Base-by-base conservation (phyloP, 2,797 vertebrate species). In the Florisuga fusca region DNA sequence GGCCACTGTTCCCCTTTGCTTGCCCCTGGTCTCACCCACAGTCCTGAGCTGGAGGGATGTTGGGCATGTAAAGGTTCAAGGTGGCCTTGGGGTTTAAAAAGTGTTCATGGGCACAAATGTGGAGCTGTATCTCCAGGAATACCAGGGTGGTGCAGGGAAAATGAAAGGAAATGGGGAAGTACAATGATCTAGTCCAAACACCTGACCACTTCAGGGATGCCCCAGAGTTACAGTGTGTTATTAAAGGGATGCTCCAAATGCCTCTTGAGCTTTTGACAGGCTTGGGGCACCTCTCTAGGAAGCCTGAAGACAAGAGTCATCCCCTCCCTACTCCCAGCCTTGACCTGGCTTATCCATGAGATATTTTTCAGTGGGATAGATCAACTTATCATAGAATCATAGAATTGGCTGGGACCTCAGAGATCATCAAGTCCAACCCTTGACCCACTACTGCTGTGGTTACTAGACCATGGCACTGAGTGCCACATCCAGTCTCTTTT, bases 21-120 rank as follows among this genome's bases (percentile, higher is more conserved):
- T 38, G 31, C 4, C 10, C 29, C 1, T 1, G 11, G 21, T 12
- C 12, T 87, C 2, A 7, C 53, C 12, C 41, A 19, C 9, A 31
- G 50, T 19, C 34, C 48, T 71, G 43, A 46, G 51, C 25, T 66
- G 25, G 36, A 31, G 5, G 18, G 14, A 6, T 63, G 12, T 18
- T 14, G 74, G 59, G 12, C 19, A 80, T 48, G 19, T 15, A 48
- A n/a, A 76, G 7, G 7, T 66, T 66, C 21, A 66, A 59, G 13
- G 21, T 53, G n/a, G 7, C 15, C 15, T 29, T 31, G 17, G 43
- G 8, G 16, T 91, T 62, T 7, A 19, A 12, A 88, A 72, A 29
- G 5, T 1, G 2, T 57, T 82, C 82, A 27, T 33, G 15, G 17
- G 19, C 14, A 33, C 23, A n/a, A 2, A 4, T 10, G 36, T 73